Conservation (phyloP, 1,140 invertebrate species). For the Arctopsyche grandis region DNA sequence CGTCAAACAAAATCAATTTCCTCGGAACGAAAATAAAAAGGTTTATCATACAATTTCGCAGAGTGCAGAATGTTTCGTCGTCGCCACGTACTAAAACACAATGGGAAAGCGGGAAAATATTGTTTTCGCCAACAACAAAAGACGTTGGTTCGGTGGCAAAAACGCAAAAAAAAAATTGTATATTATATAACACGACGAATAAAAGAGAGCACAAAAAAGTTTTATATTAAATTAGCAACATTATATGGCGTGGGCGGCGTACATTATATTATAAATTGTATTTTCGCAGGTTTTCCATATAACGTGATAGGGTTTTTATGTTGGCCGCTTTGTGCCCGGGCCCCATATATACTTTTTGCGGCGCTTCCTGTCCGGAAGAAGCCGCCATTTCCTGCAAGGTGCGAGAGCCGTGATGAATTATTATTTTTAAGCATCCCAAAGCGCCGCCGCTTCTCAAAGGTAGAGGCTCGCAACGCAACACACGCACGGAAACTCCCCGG, state of each 20-base stretch:
- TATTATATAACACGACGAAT: neutral
- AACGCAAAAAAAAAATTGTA: neutral
- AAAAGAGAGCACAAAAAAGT: neutral
- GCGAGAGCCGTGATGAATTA: conserved; percentile 43
- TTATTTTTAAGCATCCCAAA: conserved; percentile 41
- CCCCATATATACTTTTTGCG: conserved; percentile 42
- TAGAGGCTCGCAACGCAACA: neutral
- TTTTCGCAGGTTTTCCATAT: conserved; percentile 18
- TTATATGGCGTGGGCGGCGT: neutral
- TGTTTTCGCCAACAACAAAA: conserved; percentile 7
- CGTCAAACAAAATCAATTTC: conserved; percentile 7
- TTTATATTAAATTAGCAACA: conserved; percentile 28
- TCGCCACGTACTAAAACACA: neutral
- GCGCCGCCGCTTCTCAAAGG: conserved; percentile 3
- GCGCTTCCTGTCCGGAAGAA: conserved; percentile 47
- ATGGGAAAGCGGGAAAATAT: conserved; percentile 6
- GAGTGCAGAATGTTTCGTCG: neutral
- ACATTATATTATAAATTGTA: conserved; percentile 35
- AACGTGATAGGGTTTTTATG: conserved; percentile 35
- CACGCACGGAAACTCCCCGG: neutral
- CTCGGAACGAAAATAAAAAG: neutral
- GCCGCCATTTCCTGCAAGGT: conserved; percentile 49
- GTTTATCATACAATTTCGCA: conserved; percentile 1
- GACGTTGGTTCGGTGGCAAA: neutral
- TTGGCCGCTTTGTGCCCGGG: conserved; percentile 28